phyloP scores from a whole-genome alignment of 2,113 vertebrate genomes.

The Cathartes aura region DNA sequence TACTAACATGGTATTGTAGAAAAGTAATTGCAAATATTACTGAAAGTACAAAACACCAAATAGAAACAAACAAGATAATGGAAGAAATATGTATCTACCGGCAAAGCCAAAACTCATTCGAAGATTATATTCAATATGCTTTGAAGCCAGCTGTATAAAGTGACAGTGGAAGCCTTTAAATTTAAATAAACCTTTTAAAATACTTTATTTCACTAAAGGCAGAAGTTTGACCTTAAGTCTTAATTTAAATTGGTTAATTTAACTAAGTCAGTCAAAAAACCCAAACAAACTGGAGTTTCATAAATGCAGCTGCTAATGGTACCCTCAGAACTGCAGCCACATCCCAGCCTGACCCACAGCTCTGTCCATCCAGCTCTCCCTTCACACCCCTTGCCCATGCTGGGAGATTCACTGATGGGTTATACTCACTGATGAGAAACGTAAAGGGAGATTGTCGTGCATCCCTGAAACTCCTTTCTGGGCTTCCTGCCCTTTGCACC shows the following conservation, averaged over 20 bases:
- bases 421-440: not conserved
- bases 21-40: conserved; percentile 36
- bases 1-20: not conserved
- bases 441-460: not conserved
- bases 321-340: not conserved
- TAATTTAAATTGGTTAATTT: not conserved
- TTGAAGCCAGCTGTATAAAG: not conserved
- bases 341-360: not conserved
- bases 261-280: not conserved
- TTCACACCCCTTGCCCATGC: not conserved
- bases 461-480: not conserved
- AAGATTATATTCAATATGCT: not conserved
- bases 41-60: not conserved
- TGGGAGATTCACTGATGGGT: not conserved
- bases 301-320: not conserved
- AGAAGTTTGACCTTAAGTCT: not conserved
- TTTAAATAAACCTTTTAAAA: not conserved
- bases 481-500: not conserved
- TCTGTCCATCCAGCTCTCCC: not conserved
- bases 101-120: not conserved
- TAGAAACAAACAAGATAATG: not conserved
- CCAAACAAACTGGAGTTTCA: not conserved
- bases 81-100: not conserved
- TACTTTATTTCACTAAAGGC: not conserved
- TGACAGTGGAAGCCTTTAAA: not conserved